Evolutionary conservation across 2,888 invertebrate genomes (phyloP).

Genomic region (Parnassius smintheus): DNA sequence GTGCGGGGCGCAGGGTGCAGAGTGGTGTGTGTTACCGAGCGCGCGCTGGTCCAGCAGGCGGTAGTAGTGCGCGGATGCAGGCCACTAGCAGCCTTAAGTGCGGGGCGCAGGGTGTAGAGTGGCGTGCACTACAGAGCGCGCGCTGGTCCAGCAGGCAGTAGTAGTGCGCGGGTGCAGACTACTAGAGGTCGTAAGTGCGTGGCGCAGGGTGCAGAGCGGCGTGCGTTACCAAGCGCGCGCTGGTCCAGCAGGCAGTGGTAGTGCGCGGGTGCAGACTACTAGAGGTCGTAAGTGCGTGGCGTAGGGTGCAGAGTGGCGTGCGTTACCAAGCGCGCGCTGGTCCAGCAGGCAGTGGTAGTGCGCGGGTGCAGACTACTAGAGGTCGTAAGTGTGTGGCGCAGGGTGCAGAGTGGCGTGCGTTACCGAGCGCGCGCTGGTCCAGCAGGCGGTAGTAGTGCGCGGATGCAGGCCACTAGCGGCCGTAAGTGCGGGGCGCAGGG

Average conservation of each 20-base stretch:
- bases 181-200: too few species aligned
- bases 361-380: slow-evolving; percentile 33
- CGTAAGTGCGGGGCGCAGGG: too few species aligned
- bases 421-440: slow-evolving; percentile 17
- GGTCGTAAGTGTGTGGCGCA: too few species aligned
- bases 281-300: slow-evolving; percentile 60
- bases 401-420: too few species aligned
- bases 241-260: slow-evolving; percentile 19
- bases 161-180: slow-evolving; percentile 39
- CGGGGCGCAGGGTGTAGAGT: too few species aligned
- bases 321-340: slow-evolving; percentile 53
- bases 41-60: slow-evolving; percentile 20
- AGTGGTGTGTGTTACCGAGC: not conserved
- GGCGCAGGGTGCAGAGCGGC: too few species aligned
- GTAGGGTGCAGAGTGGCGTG: too few species aligned
- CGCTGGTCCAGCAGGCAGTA: slow-evolving; percentile 17
- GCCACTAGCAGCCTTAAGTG: too few species aligned
- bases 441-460: too few species aligned
- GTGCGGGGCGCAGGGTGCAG: too few species aligned
- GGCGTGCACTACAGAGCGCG: too few species aligned
- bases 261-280: not conserved
- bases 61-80: not conserved
- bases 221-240: not conserved
- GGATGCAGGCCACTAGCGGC: too few species aligned
- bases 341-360: slow-evolving; percentile 62